These are phyloP conservation scores for Nicator chloris DNA, from an alignment of 2,113 vertebrate genomes.

Conservation along the genomic window DNA sequence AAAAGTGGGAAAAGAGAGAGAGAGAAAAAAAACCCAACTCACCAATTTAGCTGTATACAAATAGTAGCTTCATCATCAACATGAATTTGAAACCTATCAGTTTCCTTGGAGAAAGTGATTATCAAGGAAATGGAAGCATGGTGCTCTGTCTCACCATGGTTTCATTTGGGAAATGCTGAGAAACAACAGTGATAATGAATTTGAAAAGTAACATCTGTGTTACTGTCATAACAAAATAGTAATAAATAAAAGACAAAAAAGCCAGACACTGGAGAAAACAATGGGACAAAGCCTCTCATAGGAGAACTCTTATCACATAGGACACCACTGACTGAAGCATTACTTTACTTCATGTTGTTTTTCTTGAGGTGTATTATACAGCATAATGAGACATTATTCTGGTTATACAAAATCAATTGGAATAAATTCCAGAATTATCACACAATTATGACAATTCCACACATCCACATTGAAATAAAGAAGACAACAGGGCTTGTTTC, in stretches of 20 bases:
- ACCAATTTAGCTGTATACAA: not conserved
- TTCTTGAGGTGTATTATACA: not conserved
- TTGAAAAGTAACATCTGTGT: conserved; percentile 34
- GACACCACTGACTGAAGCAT: not conserved
- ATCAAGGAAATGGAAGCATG: conserved; percentile 6
- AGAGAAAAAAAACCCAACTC: not conserved
- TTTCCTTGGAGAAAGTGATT: conserved; percentile 49
- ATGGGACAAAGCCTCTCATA: not conserved
- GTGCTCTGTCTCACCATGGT: not conserved
- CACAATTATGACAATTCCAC: not conserved
- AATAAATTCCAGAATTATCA: conserved; percentile 31
- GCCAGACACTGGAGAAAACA: not conserved
- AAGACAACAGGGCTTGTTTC: not conserved
- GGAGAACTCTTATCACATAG: not conserved
- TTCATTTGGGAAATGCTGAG: conserved; percentile 45
- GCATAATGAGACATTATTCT: conserved; percentile 4
- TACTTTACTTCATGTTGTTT: not conserved
- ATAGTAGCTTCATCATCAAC: conserved; percentile 23
- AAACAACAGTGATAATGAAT: conserved; percentile 38
- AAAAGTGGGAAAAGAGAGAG: not conserved
- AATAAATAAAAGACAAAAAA: conserved; percentile 44
- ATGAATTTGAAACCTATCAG: conserved; percentile 41
- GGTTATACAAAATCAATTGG: not conserved
- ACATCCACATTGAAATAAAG: not conserved
- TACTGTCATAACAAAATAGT: not conserved